Conservation (phyloP, 2,797 vertebrate species). For the Phyllotis vaccarum region DNA sequence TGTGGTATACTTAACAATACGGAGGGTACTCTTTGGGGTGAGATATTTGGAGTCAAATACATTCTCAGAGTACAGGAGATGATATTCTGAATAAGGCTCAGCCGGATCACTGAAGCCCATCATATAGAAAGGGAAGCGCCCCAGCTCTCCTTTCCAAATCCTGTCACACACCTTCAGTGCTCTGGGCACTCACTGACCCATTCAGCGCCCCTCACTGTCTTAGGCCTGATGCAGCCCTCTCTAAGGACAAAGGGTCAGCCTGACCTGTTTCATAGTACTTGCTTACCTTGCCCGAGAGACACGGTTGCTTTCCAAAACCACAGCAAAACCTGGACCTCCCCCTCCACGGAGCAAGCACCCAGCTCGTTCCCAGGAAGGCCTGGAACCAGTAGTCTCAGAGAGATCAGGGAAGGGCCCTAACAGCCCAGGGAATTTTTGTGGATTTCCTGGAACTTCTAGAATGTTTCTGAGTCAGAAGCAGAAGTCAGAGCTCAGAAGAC, state of each 20-base stretch:
- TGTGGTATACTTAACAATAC: background rate
- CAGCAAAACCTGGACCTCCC: background rate
- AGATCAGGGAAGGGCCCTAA: background rate
- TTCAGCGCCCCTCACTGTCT: background rate
- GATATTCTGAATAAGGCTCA: background rate
- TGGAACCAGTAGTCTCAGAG: conserved; percentile 26
- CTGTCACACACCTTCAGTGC: background rate
- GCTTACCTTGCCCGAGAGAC: conserved; percentile 39
- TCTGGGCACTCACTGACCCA: background rate
- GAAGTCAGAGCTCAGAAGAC: background rate
- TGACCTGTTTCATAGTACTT: conserved; percentile 12
- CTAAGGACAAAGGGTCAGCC: conserved; percentile 69
- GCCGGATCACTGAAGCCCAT: background rate
- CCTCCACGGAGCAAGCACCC: background rate
- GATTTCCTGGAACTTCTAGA: conserved; percentile 60
- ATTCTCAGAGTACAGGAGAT: background rate
- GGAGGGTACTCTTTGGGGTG: background rate
- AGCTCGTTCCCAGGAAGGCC: background rate
- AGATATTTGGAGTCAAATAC: background rate
- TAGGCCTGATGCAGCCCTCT: background rate
- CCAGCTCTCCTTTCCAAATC: background rate
- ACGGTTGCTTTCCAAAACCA: conserved; percentile 62
- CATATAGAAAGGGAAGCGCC: background rate
- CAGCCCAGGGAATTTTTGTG: conserved; percentile 54
- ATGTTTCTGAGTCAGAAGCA: conserved; percentile 60